These are phyloP conservation scores for Rhingia rostrata DNA, from an alignment of 2,888 invertebrate genomes.

Conservation along the genomic window DNA sequence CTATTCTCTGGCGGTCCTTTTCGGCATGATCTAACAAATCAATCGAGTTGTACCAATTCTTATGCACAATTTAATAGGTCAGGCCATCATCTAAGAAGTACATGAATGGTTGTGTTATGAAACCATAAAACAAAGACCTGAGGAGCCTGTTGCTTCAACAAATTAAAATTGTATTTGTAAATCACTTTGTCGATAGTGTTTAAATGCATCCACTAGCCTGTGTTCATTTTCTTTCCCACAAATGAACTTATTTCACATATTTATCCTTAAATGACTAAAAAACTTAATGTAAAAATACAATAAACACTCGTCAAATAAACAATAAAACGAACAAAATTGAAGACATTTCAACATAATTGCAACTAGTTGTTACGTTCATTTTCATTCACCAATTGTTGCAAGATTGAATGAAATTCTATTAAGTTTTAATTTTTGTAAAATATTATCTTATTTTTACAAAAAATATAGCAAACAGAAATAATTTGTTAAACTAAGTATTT, in stretches of 20 bases:
- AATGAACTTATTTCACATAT: background rate
- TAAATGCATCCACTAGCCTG: slow-evolving; percentile 25
- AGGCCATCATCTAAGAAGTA: too few relatives aligned
- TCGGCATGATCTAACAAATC: too few relatives aligned
- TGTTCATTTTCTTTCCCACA: slow-evolving; percentile 23
- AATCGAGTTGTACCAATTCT: too few relatives aligned
- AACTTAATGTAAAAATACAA: background rate
- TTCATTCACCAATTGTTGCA: slow-evolving; percentile 5
- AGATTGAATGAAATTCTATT: slow-evolving; percentile 23
- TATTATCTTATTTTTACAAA: slow-evolving; percentile 13
- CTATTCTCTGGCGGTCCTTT: too few relatives aligned
- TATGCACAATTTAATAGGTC: too few relatives aligned
- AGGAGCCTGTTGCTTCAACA: too few relatives aligned
- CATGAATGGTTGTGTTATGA: too few relatives aligned
- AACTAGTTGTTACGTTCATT: background rate
- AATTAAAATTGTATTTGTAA: too few relatives aligned
- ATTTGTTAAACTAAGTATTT: slow-evolving; percentile 32
- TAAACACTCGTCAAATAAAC: background rate
- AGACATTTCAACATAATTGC: slow-evolving; percentile 12
- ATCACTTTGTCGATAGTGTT: slow-evolving; percentile 8
- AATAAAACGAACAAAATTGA: slow-evolving; percentile 1
- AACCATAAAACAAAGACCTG: too few relatives aligned
- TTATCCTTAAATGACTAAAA: background rate
- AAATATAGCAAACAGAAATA: slow-evolving; percentile 13
- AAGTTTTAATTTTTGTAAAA: slow-evolving; percentile 34